These are phyloP conservation scores for Tonatia bakeri DNA, from an alignment of 2,113 vertebrate genomes.

Conservation along the genomic window DNA sequence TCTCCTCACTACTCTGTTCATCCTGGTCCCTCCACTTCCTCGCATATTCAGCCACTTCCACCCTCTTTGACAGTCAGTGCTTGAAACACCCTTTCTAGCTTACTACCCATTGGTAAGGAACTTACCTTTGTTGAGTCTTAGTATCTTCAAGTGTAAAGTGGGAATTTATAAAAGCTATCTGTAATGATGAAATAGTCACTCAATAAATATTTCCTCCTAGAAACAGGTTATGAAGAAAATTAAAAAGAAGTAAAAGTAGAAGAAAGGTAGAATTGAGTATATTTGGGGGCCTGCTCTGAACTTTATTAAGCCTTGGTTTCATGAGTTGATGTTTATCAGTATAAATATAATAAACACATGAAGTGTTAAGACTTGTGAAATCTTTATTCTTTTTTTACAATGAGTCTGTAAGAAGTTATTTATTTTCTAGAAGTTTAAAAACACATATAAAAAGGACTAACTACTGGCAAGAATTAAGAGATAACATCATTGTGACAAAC, in stretches of 20 bases:
- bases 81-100: neutral
- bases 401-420: constrained; percentile 45
- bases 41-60: neutral
- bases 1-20: neutral
- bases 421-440: constrained; percentile 69
- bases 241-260: neutral
- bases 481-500: neutral
- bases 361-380: neutral
- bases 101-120: neutral
- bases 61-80: neutral
- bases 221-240: neutral
- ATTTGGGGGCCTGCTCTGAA: neutral
- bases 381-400: neutral
- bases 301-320: neutral
- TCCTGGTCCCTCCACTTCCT: neutral
- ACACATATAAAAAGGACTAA: neutral
- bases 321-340: neutral
- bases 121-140: neutral
- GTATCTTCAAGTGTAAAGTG: neutral
- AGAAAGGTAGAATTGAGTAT: neutral
- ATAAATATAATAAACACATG: neutral
- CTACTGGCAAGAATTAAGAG: neutral
- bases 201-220: neutral
- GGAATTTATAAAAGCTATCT: neutral
- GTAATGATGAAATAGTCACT: neutral